Evolutionary conservation across 1,140 invertebrate genomes (phyloP), one percentile per base, ranked within the genome.

Genomic region (Maconellicoccus hirsutus): DNA sequence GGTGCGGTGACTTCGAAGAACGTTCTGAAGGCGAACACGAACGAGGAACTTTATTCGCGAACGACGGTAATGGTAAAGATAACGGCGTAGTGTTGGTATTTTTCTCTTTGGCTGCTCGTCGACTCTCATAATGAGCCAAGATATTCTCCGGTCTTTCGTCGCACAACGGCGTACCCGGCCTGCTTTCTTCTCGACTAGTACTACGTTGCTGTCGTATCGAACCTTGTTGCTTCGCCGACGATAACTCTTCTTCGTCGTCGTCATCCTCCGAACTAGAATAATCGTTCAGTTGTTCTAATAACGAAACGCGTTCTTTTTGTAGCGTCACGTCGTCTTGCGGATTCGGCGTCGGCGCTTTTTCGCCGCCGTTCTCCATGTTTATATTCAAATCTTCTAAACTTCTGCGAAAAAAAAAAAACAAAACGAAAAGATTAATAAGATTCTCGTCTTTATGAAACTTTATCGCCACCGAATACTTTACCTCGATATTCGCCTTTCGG

Each of bases 151-250:
- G 90, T 39, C 87, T 80, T 76, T 93, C 91, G 79, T 93, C 91
- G 74, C 89, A 89, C 21, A 93, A 79, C 10, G 91, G 91, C 6
- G 91, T 93, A 10, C 90, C 90, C 4, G 91, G 89, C 70, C 90
- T 79, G 1, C 88, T 90, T 59, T 86, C 86, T 83, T 84, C 75
- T 75, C 79, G 73, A 78, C 79, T 72, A 74, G 78, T 70, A 76
- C 77, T 73, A 76, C 78, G 59, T 72, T 79, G 71, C 78, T 77
- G 77, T 78, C 80, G 71, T 78, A 79, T 79, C 25, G 80, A 73
- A 33, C 80, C 75, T 73, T 81, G 70, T 10, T 38, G 42, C 8
- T 42, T 42, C 42, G 42, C 16, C 79, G 71, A 79, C 79, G 7
- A 80, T 77, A 66, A 22, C 16, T 66, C 61, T 66, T 66, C 61